These are phyloP conservation scores for Spheniscus mendiculus DNA, from an alignment of 2,113 vertebrate species.

Conservation along the genomic window DNA sequence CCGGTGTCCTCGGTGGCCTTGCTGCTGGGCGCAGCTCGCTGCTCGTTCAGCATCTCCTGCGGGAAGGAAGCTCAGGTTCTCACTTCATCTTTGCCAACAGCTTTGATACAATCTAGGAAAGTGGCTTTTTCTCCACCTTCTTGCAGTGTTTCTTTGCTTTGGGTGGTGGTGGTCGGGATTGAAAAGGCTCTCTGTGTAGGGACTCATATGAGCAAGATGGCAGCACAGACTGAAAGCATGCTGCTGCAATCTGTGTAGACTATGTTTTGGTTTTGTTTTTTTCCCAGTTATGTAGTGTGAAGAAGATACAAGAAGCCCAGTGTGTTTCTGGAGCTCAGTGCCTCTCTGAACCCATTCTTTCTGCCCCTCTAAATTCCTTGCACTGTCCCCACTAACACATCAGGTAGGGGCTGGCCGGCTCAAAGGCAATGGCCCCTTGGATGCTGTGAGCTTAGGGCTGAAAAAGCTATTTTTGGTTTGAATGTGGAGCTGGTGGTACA, in stretches of 20 bases:
- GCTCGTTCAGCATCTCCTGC: background rate
- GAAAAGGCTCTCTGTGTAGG: background rate
- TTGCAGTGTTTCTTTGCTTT: background rate
- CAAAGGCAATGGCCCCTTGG: background rate
- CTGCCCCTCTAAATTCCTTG: background rate
- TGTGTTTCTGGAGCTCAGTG: background rate
- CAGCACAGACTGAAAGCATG: background rate
- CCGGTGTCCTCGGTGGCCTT: background rate
- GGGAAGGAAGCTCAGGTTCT: background rate
- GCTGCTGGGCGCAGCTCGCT: background rate
- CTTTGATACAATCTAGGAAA: background rate
- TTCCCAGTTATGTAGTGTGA: accelerated
- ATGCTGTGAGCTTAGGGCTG: background rate
- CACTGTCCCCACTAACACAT: background rate
- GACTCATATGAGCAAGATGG: background rate
- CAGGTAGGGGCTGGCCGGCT: background rate
- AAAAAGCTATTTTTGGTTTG: background rate
- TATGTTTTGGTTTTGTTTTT: background rate
- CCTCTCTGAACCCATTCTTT: background rate
- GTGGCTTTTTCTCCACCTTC: background rate
- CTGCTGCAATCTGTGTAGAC: background rate
- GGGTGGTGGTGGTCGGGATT: background rate
- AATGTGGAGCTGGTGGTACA: background rate
- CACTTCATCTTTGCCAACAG: background rate
- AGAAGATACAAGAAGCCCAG: background rate